Evolutionary conservation across 2,888 invertebrate species (phyloP).

Genomic region (Lasius platythorax): DNA sequence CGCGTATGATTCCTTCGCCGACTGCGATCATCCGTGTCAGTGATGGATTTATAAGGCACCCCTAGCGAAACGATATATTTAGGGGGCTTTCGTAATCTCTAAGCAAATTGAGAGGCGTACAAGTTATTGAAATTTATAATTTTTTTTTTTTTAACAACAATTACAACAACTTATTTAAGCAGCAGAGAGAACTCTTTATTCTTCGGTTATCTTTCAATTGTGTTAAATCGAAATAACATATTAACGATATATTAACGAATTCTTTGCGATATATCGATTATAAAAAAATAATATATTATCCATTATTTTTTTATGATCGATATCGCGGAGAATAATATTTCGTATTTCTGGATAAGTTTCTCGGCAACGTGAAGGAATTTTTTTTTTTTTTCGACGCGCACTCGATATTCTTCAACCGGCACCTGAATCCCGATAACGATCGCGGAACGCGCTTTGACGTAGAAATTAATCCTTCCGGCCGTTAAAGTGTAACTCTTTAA

Average conservation of each 20-base stretch:
- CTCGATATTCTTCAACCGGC: neutral
- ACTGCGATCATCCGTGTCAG: slow-evolving; percentile 28
- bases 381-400: no score
- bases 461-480: slow-evolving; percentile 78
- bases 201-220: neutral
- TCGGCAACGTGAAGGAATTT: neutral
- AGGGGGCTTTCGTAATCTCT: no score
- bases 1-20: slow-evolving; percentile 71
- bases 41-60: slow-evolving; percentile 36
- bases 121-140: no score
- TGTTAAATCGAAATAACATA: neutral
- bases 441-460: slow-evolving; percentile 56
- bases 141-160: no score
- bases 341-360: neutral
- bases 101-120: no score
- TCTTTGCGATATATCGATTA: no score
- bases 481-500: slow-evolving; percentile 74
- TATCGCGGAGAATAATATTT: neutral
- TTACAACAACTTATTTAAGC: neutral
- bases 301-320: neutral
- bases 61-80: neutral
- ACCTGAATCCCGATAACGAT: slow-evolving; percentile 62
- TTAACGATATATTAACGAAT: neutral
- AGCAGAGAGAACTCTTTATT: neutral
- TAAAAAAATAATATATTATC: neutral